Percentiles rank a stretch among this genome's conserved stretches.
Conservation (phyloP, 92 coral and sea anemone genomes). For the Pocillopora meandrina region DNA sequence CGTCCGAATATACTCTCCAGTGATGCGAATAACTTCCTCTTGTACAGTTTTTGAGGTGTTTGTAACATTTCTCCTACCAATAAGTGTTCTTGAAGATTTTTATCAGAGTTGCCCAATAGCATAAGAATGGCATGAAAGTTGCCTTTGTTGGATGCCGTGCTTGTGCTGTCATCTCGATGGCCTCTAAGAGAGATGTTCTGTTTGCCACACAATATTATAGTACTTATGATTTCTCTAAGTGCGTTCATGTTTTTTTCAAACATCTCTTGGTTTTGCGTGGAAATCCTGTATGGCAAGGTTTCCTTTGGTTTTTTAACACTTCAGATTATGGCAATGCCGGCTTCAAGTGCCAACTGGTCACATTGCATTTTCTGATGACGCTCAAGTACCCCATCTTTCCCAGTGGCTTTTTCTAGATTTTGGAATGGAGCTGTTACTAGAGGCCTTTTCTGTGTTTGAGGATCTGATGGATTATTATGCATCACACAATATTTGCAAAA, state of each 20-base stretch:
- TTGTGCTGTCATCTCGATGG: conserved; percentile 34
- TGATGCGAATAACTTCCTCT: conserved; percentile 26
- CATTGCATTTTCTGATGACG: conserved; percentile 35
- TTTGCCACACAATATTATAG: conserved; percentile 37
- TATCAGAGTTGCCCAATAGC: conserved; percentile 22
- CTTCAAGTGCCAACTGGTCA: conserved; percentile 31
- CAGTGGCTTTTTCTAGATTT: conserved; percentile 29
- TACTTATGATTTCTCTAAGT: conserved; percentile 23
- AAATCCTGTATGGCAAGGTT: conserved; percentile 25
- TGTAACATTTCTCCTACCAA: conserved; percentile 26
- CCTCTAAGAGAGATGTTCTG: conserved; percentile 27
- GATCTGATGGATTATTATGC: conserved; percentile 16
- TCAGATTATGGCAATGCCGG: conserved; percentile 18
- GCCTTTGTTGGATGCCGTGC: conserved; percentile 36
- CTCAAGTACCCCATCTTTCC: conserved; percentile 27
- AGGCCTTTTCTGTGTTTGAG: conserved; percentile 21
- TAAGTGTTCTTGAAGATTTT: conserved; percentile 20
- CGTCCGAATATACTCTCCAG: conserved; percentile 27
- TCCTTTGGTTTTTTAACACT: conserved; percentile 17
- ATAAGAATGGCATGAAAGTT: conserved; percentile 43
- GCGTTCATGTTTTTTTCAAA: conserved; percentile 30
- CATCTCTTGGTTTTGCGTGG: conserved; percentile 26
- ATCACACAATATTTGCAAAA: conserved; percentile 36
- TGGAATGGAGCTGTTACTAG: conserved; percentile 32
- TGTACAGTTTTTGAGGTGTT: conserved; percentile 37